These are phyloP conservation scores for Drosophila suboccidentalis DNA, from an alignment of 2,888 invertebrate genomes.

Conservation along the genomic window DNA sequence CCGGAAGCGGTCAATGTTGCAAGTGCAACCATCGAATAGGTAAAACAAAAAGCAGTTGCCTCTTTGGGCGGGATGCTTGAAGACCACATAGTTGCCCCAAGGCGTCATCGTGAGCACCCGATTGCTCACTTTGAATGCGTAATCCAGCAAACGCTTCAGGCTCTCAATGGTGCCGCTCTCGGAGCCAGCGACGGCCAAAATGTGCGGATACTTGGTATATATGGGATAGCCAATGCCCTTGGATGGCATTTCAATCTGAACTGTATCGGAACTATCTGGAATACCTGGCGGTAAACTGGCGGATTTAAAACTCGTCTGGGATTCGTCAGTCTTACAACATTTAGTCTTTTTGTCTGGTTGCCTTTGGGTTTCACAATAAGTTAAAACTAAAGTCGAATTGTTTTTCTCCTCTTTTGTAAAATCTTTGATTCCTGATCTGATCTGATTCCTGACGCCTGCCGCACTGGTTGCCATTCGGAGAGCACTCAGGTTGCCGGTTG, in stretches of 20 bases:
- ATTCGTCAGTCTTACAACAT: not conserved
- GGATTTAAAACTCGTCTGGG: slow-evolving; percentile 10
- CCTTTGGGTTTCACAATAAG: not conserved
- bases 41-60: slow-evolving; percentile 53
- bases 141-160: slow-evolving; percentile 72
- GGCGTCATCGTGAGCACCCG: slow-evolving; percentile 83
- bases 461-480: not conserved
- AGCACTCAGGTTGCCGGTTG: slow-evolving; percentile 6
- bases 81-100: slow-evolving; percentile 84
- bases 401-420: not conserved
- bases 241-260: not conserved
- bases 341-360: too few species aligned
- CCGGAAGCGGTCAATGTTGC: slow-evolving; percentile 83
- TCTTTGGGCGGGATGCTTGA: slow-evolving; percentile 35
- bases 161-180: slow-evolving; percentile 83
- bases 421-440: not conserved
- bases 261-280: not conserved
- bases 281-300: not conserved
- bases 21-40: slow-evolving; percentile 84
- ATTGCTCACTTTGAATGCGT: slow-evolving; percentile 81
- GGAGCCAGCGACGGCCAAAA: slow-evolving; percentile 83
- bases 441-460: not conserved
- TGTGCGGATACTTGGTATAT: slow-evolving; percentile 63
- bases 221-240: slow-evolving; percentile 71
- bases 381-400: not conserved